Evolutionary conservation across 2,888 invertebrate species (phyloP).

Genomic region (Portevinia maculata): DNA sequence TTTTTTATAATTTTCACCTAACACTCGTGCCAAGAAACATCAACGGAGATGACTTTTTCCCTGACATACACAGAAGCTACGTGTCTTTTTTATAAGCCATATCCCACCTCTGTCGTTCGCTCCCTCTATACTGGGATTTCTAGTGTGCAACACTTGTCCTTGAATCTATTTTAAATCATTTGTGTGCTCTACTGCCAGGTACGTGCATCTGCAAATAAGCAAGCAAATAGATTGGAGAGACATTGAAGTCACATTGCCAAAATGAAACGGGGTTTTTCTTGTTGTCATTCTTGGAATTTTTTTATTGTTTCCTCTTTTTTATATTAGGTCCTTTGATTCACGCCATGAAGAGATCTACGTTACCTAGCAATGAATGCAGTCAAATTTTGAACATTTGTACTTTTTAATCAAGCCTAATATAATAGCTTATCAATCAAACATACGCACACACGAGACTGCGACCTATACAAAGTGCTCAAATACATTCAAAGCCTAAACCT

Average conservation of each 20-base stretch:
- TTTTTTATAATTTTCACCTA: constrained; percentile 55
- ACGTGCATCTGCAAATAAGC: constrained; percentile 72
- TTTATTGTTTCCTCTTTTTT: not conserved
- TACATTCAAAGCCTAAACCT: constrained; percentile 44
- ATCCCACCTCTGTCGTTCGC: constrained; percentile 31
- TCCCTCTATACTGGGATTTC: constrained; percentile 43
- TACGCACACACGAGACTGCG: constrained; percentile 7
- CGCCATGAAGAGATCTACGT: constrained; percentile 11
- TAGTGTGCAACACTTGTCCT: constrained; percentile 72
- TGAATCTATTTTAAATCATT: constrained; percentile 73
- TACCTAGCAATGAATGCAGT: constrained; percentile 4
- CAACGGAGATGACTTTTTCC: constrained; percentile 61
- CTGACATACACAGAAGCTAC: constrained; percentile 56
- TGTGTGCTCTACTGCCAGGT: constrained; percentile 66
- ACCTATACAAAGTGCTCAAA: not conserved
- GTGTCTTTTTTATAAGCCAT: constrained; percentile 54
- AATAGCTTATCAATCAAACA: constrained; percentile 53
- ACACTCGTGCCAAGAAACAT: constrained; percentile 71
- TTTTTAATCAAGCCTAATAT: constrained; percentile 26
- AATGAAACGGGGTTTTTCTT: constrained; percentile 24
- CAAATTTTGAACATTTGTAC: constrained; percentile 31
- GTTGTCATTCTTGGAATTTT: not conserved
- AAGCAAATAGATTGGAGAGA: constrained; percentile 68
- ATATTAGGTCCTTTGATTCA: constrained; percentile 12
- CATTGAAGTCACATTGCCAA: constrained; percentile 71